Evolutionary conservation across 2,888 invertebrate genomes (phyloP).

Genomic region (Drosophila multiciliata): DNA sequence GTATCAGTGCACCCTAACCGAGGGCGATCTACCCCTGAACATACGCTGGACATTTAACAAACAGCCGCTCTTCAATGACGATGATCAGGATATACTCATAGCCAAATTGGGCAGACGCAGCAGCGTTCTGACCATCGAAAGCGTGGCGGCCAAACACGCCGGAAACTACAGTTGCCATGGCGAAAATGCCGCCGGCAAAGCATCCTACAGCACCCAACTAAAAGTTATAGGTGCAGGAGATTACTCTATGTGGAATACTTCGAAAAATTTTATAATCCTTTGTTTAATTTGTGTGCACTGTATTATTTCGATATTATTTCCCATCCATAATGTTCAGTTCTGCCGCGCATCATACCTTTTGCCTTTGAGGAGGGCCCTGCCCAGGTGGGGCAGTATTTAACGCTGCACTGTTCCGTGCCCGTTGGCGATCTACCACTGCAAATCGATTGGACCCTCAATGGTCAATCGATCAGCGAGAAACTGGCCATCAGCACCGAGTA

Average conservation of each 20-base stretch:
- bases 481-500: constrained; percentile 86
- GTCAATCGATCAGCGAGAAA: constrained; percentile 86
- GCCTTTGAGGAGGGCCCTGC: constrained; percentile 91
- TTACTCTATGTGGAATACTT: constrained; percentile 21
- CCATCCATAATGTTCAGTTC: constrained; percentile 86
- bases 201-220: constrained; percentile 89
- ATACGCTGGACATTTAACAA: constrained; percentile 87
- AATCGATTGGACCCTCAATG: constrained; percentile 91
- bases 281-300: constrained; percentile 29
- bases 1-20: constrained; percentile 87
- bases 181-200: constrained; percentile 89
- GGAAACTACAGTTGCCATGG: constrained; percentile 92
- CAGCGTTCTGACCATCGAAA: constrained; percentile 89
- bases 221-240: constrained; percentile 88
- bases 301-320: constrained; percentile 36
- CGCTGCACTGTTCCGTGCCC: constrained; percentile 89
- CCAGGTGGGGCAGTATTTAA: constrained; percentile 89
- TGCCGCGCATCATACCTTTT: constrained; percentile 93
- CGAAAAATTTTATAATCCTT: constrained; percentile 23
- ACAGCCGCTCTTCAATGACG: constrained; percentile 82
- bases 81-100: constrained; percentile 85
- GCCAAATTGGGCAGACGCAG: constrained; percentile 88
- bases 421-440: constrained; percentile 92
- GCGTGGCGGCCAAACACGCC: constrained; percentile 88
- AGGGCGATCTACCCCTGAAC: constrained; percentile 89